Percentiles rank a stretch among this genome's conserved stretches.
phyloP scores from a whole-genome alignment of 1,140 invertebrate genomes.

The Trichonephila inaurata region DNA sequence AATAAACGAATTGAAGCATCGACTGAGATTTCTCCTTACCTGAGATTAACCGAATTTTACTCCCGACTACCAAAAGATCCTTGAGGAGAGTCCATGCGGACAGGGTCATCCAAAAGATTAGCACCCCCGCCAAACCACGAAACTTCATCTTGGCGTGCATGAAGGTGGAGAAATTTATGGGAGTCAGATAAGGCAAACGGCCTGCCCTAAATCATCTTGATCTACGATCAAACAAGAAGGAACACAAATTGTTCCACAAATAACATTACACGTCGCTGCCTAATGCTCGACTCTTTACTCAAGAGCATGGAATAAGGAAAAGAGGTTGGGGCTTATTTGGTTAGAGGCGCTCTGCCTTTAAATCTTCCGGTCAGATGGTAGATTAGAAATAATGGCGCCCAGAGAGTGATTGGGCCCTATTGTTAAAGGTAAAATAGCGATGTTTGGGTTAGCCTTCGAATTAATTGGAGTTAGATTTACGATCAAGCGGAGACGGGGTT shows the following conservation, averaged over 20 bases:
- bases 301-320: not conserved
- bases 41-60: not conserved
- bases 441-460: not conserved
- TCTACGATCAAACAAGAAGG: slow-evolving; percentile 69
- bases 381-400: slow-evolving; percentile 49
- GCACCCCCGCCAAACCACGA: not conserved
- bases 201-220: slow-evolving; percentile 58
- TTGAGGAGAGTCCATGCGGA: not conserved
- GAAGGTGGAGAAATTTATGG: slow-evolving; percentile 54
- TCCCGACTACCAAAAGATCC: not conserved
- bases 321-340: slow-evolving; percentile 55
- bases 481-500: not conserved
- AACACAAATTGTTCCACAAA: slow-evolving; percentile 69
- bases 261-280: slow-evolving; percentile 72
- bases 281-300: slow-evolving; percentile 46
- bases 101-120: slow-evolving; percentile 47
- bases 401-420: slow-evolving; percentile 33
- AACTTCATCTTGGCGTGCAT: not conserved
- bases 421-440: slow-evolving; percentile 20
- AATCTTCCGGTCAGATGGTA: slow-evolving; percentile 57
- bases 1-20: no score
- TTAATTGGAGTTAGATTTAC: slow-evolving; percentile 10
- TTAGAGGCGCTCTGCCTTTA: slow-evolving; percentile 44
- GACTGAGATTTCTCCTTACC: not conserved
- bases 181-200: slow-evolving; percentile 17